Evolutionary conservation across 2,797 vertebrate species (phyloP), one percentile per base, ranked within the genome.

Genomic region (Telmatherina bonti): DNA sequence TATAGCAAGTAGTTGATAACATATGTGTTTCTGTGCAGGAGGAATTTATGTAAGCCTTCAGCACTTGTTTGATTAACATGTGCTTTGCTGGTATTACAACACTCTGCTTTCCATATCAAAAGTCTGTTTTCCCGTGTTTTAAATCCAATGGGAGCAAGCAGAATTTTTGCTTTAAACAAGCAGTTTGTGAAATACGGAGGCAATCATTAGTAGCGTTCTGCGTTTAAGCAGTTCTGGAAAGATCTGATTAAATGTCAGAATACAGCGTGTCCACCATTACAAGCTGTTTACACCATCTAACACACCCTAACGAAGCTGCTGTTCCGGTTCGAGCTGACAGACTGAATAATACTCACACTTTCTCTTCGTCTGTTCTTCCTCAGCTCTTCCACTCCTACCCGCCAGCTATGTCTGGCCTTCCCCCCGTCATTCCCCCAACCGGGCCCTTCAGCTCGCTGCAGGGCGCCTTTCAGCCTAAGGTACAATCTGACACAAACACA

Each of bases 391-490:
- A 98, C 89, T 97, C 97, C 72, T 99, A 98, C 79, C 97, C 97
- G 70, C 96, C 98, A 62, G 95, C 96, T 77, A 97, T 99, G 90
- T 97, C 97, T 83, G 97, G 97, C 69, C 97, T 99, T 81, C 96
- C 97, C 56, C 97, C 98, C 30, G 97, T 99, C 96, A 97, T 99
- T 78, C 97, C 98, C 52, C 97, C 98, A 8, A 97, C 95, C 0
- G 98, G 98, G 78, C 97, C 97, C 66, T 99, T 99, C 66, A 96
- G 98, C 84, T 99, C 98, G 0, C 94, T 99, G 45, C 97, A 99
- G 93, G 98, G 98, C 83, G 98, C 98, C 35, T 99, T 99, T 90
- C 98, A 99, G 65, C 98, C 98, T 85, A 99, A 99, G 96, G 97
- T 99, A 52, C 3, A 24, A 10, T 26, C 92, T 77, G 41, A 67